phyloP scores from a whole-genome alignment of 2,797 vertebrate species.

The Coranthus polyacanthus region DNA sequence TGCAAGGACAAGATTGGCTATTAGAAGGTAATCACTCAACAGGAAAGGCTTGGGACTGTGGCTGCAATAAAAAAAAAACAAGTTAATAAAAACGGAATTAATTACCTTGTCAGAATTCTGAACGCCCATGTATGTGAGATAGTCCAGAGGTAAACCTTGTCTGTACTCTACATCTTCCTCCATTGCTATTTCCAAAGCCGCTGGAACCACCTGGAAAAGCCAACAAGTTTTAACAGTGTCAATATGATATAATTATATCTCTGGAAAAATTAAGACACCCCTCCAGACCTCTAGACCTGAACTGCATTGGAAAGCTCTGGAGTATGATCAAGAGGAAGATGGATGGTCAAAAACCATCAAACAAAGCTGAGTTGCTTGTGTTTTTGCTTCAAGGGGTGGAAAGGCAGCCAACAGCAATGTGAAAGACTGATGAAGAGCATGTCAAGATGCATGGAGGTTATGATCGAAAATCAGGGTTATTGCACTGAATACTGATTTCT shows the following conservation, averaged over 20 bases:
- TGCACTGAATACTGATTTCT: too few species aligned
- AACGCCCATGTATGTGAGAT: slow-evolving; percentile 93
- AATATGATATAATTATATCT: not conserved
- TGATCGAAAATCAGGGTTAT: too few species aligned
- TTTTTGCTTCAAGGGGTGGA: too few species aligned
- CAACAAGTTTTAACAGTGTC: not conserved
- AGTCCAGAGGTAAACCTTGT: slow-evolving; percentile 92
- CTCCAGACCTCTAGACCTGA: too few species aligned
- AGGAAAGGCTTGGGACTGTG: not conserved
- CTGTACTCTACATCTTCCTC: slow-evolving; percentile 95
- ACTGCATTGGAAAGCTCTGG: too few species aligned
- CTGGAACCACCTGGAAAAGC: slow-evolving; percentile 86
- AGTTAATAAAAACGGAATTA: not conserved
- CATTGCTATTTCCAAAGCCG: slow-evolving; percentile 91
- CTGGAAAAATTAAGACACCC: too few species aligned
- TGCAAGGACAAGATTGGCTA: not conserved
- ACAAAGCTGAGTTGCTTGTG: too few species aligned
- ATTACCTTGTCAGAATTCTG: slow-evolving; percentile 89
- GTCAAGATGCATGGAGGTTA: too few species aligned
- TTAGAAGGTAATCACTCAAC: not conserved
- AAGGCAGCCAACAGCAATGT: too few species aligned
- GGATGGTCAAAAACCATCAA: too few species aligned
- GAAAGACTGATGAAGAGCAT: too few species aligned
- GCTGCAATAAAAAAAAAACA: not conserved
- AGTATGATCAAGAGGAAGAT: too few species aligned